Evolutionary conservation across 2,888 invertebrate species (phyloP), one percentile per base, ranked within the genome.

Genomic region (Maniola hyperantus): DNA sequence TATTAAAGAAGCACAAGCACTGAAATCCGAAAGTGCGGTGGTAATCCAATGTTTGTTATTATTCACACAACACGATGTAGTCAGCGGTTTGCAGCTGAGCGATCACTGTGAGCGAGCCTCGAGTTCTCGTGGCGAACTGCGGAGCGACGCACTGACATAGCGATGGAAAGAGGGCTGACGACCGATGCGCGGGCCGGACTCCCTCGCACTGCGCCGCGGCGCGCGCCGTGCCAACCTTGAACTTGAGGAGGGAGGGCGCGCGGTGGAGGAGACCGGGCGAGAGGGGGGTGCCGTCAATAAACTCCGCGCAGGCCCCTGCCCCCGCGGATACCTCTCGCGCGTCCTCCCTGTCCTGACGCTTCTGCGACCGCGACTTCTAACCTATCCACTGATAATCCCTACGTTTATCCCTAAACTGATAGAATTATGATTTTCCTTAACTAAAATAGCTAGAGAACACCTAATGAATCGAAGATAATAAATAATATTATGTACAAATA

Each of bases 171-270:
- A 85, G 91, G 90, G 91, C 91, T 91, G 89, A 92, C 93, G 91
- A 92, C 92, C 92, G 89, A 88, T 88, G 87, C 88, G 91, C 92
- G 89, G 88, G 89, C 89, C 92, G 91, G 89, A 91, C 90, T 92
- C 92, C 92, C 92, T 92, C 89, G 92, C 92, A 93, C 93, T 91
- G 91, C 88, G 88, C 89, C 83, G 87, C 89, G 86, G 87, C 93
- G 92, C 93, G 93, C 89, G 93, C 93, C 92, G 90, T 86, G 92
- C 93, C 91, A 91, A 91, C 93, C 93, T 93, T 93, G 93, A 93
- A 93, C 93, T 93, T 93, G 92, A 90, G 81, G 88, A 82, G 87
- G 85, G 85, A 84, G 84, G 90, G 84, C 84, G 84, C 82, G 83
- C 83, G 83, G 83, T 85, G 80, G 81, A 78, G 78, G 81, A 83